Percentiles rank a stretch among this genome's conserved stretches.
phyloP scores from a whole-genome alignment of 1,140 invertebrate genomes.

The Drosophila rhopaloa region DNA sequence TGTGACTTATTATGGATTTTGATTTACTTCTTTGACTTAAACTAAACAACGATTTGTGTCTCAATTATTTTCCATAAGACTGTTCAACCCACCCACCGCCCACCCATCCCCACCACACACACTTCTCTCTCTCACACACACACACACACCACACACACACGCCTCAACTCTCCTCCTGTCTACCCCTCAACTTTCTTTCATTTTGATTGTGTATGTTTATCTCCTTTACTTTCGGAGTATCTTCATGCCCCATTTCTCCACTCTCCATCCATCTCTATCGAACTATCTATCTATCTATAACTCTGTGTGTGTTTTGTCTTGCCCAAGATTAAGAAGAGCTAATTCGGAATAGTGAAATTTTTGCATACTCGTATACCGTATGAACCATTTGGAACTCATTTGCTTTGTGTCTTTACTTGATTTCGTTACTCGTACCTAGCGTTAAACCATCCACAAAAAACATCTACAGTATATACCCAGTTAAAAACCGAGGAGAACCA shows the following conservation, averaged over 20 bases:
- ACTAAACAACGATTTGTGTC: conserved; percentile 45
- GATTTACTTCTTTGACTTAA: conserved; percentile 30
- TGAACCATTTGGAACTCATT: conserved; percentile 67
- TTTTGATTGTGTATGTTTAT: conserved; percentile 54
- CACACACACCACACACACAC: conserved; percentile 26
- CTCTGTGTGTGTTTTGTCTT: conserved; percentile 63
- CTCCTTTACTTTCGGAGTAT: conserved; percentile 36
- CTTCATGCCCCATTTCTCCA: conserved; percentile 60
- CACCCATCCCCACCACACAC: conserved; percentile 41
- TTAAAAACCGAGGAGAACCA: conserved; percentile 20
- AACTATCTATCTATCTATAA: conserved; percentile 50
- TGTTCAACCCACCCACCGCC: conserved; percentile 39
- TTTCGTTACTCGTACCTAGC: conserved; percentile 49
- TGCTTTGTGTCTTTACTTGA: conserved; percentile 75
- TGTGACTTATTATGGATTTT: conserved; percentile 70
- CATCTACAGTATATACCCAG: conserved; percentile 19
- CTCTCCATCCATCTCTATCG: conserved; percentile 36
- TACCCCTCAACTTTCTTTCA: conserved; percentile 21
- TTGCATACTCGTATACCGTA: conserved; percentile 54
- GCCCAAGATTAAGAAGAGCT: conserved; percentile 63
- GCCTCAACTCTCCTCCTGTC: conserved; percentile 18
- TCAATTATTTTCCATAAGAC: conserved; percentile 43
- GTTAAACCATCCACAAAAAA: conserved; percentile 48
- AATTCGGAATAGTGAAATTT: conserved; percentile 74
- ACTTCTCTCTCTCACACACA: conserved; percentile 21